Base-by-base conservation (phyloP, 30 jellyfish, hydroid and myxozoan genomes). In the Aurelia aurita complex sp. Pacific region DNA sequence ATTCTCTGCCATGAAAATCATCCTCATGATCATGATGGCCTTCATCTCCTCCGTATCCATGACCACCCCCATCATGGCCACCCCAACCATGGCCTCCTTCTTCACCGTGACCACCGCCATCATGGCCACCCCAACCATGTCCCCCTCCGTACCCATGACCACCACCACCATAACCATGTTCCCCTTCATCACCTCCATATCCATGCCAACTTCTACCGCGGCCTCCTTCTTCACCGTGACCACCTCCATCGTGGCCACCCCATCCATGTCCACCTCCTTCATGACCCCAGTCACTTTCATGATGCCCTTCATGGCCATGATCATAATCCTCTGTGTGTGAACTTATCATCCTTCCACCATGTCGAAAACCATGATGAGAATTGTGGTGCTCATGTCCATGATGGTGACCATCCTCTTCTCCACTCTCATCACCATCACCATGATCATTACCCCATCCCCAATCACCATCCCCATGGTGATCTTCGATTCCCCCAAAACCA, bases 261-360 rank as follows among this genome's bases (percentile, higher is more conserved):
- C 36, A 74, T 23, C 79, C 88, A 78, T 63, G 55, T 32, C 69
- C 88, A 67, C 81, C 33, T 43, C 86, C 86, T 59, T 73, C 81
- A 59, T 73, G 70, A 46, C 86, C 86, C 86, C 83, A 81, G 10
- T 32, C 79, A 40, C 64, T 40, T 23, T 64, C 81, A 62, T 86
- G 76, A 36, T 76, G 84, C 2, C 84, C 71, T 29, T 74, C 87
- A 51, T 60, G 81, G 14, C 88, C 88, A 53, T 76, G 55, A 40
- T 86, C 95, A 53, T 67, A 73, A 51, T 84, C 57, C 3, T 76
- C 95, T 8, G 64, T 36, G 63, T 86, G 95, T 14, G 84, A 69
- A 34, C 89, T 86, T 23, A 59, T 64, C 80, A 84, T 63, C 23
- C 93, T 55, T 19, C 93, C 93, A 3, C 87, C 93, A 40, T 73